phyloP scores from a whole-genome alignment of 2,113 vertebrate genomes.

The Oncorhynchus tshawytscha region DNA sequence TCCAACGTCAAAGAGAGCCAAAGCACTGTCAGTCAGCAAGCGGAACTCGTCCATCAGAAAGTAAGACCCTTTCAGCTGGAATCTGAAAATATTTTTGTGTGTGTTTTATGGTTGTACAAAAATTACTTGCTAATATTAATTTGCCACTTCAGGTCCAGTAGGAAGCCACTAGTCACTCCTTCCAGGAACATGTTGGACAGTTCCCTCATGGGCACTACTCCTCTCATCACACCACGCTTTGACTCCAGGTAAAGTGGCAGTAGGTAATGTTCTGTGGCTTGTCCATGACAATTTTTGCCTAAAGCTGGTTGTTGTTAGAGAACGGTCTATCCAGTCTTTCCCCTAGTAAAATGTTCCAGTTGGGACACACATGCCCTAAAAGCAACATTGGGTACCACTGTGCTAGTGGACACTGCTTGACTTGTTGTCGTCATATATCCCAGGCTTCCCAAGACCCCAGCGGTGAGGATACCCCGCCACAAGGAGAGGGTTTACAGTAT shows the following conservation, averaged over 20 bases:
- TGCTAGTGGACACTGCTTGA: neutral
- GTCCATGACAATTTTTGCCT: too few species aligned
- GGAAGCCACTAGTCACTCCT: conserved; percentile 69
- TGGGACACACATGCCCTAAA: neutral
- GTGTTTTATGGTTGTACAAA: too few species aligned
- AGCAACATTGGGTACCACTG: neutral
- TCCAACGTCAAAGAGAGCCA: conserved; percentile 64
- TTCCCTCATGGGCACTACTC: conserved; percentile 71
- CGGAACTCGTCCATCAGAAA: conserved; percentile 57
- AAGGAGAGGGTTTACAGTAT: conserved; percentile 75
- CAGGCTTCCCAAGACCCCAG: conserved; percentile 73
- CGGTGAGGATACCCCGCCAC: conserved; percentile 68
- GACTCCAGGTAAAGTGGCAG: conserved; percentile 66
- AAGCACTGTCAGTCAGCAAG: conserved; percentile 57
- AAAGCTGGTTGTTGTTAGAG: too few species aligned
- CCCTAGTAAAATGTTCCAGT: neutral
- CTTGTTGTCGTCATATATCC: neutral
- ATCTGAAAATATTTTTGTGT: neutral
- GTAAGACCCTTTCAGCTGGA: conserved; percentile 36
- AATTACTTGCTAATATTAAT: neutral
- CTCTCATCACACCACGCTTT: conserved; percentile 74
- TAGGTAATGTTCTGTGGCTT: too few species aligned
- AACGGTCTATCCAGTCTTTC: neutral
- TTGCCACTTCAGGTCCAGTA: conserved; percentile 54
- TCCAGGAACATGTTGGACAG: conserved; percentile 64